Conservation (phyloP, 2,888 invertebrate genomes). For the Graphium colonna region DNA sequence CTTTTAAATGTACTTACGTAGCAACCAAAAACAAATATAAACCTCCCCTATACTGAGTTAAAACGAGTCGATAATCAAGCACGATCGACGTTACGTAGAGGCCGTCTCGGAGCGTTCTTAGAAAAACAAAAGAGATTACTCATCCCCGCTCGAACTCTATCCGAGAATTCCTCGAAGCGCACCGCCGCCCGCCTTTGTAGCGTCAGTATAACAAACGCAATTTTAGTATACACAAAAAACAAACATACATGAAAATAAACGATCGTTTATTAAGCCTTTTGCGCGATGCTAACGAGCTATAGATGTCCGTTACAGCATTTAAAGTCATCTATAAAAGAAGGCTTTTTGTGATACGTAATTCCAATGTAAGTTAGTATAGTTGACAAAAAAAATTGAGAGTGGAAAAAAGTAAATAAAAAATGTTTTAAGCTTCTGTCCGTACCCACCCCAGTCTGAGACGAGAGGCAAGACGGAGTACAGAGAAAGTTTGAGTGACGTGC, state of each 20-base stretch:
- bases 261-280: slow-evolving; percentile 6
- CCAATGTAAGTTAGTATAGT: too few relatives aligned
- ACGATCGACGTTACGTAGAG: slow-evolving; percentile 38
- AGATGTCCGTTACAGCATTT: slow-evolving; percentile 6
- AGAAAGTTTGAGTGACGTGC: slow-evolving; percentile 80
- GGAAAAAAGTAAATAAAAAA: slow-evolving; percentile 39
- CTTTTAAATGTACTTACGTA: slow-evolving; percentile 2
- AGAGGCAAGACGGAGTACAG: slow-evolving; percentile 76
- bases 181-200: slow-evolving; percentile 48
- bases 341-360: slow-evolving; percentile 1
- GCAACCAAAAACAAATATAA: slow-evolving; percentile 1
- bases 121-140: slow-evolving; percentile 80
- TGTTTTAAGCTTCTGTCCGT: slow-evolving; percentile 47
- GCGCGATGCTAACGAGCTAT: slow-evolving; percentile 6
- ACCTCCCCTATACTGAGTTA: slow-evolving; percentile 28
- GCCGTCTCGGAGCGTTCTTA: slow-evolving; percentile 48
- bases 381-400: too few relatives aligned
- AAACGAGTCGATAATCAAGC: slow-evolving; percentile 64
- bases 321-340: background rate
- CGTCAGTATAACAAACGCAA: slow-evolving; percentile 45
- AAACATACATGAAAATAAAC: slow-evolving; percentile 20
- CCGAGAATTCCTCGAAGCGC: slow-evolving; percentile 70
- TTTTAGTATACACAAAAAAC: background rate
- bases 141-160: slow-evolving; percentile 76
- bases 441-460: slow-evolving; percentile 65